phyloP scores from a whole-genome alignment of 1,140 invertebrate species.

The Centruroides sculpturatus region DNA sequence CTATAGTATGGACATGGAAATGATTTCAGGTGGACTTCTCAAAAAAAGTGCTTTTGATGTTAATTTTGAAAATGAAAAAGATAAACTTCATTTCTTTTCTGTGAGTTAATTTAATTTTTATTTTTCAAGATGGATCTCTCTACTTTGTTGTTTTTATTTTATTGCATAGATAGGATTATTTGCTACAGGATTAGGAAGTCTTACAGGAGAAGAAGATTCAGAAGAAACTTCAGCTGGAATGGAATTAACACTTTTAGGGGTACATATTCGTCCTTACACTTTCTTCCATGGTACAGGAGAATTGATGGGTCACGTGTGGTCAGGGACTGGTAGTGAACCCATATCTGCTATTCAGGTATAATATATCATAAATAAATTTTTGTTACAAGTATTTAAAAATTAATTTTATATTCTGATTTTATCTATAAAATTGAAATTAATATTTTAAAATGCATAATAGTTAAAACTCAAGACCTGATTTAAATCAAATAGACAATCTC shows the following conservation, averaged over 20 bases:
- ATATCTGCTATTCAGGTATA: conserved; percentile 63
- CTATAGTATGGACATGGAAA: conserved; percentile 52
- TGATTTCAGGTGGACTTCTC: conserved; percentile 52
- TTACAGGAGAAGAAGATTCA: conserved; percentile 32
- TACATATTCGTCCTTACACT: conserved; percentile 60
- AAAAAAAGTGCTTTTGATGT: conserved; percentile 61
- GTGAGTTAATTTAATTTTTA: conserved; percentile 20
- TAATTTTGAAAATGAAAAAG: conserved; percentile 34
- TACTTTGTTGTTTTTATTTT: neutral
- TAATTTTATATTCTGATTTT: no score
- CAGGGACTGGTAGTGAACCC: conserved; percentile 60
- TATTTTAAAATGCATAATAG: no score
- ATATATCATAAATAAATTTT: neutral
- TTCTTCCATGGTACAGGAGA: conserved; percentile 73
- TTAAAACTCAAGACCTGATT: no score
- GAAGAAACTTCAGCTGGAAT: conserved; percentile 63
- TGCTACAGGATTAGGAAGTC: conserved; percentile 53
- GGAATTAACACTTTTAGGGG: conserved; percentile 60
- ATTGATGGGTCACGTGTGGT: conserved; percentile 80
- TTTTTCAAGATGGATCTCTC: neutral
- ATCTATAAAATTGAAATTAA: no score
- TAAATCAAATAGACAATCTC: no score
- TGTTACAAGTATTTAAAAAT: no score
- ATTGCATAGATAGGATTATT: conserved; percentile 52
- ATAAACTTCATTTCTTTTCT: conserved; percentile 36